Percentiles rank a stretch among this genome's conserved stretches.
Conservation (phyloP, 2,888 invertebrate species). For the Lottia scabra region DNA sequence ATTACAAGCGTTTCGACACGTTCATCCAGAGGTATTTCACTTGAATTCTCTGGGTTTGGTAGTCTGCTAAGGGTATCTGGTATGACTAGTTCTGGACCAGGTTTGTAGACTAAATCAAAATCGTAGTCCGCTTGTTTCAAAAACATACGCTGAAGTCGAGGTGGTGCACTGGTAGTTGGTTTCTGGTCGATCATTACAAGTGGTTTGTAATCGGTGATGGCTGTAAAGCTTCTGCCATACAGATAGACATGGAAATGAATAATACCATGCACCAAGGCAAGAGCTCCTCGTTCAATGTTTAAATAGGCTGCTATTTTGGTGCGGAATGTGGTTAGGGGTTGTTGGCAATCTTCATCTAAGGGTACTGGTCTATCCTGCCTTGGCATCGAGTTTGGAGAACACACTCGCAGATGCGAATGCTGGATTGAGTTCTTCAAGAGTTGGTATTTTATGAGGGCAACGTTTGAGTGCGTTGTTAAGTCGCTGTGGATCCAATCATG, state of each 20-base stretch:
- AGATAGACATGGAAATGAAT: constrained; percentile 24
- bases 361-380: constrained; percentile 31
- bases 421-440: constrained; percentile 33
- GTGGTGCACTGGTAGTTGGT: constrained; percentile 15
- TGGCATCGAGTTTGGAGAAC: constrained; percentile 34
- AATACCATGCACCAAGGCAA: constrained; percentile 25
- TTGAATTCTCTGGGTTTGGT: constrained; percentile 18
- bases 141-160: constrained; percentile 29
- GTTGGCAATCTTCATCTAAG: constrained; percentile 26
- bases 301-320: constrained; percentile 22
- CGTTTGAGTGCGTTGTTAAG: constrained; percentile 30
- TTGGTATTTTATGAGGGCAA: constrained; percentile 27
- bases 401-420: constrained; percentile 24
- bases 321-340: constrained; percentile 29
- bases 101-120: constrained; percentile 19
- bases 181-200: constrained; percentile 18
- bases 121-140: constrained; percentile 31
- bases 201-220: constrained; percentile 32
- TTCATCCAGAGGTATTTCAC: constrained; percentile 16
- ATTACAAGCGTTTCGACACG: constrained; percentile 16
- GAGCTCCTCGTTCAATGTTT: constrained; percentile 30
- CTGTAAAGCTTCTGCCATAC: constrained; percentile 14
- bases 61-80: constrained; percentile 30
- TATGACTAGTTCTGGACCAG: constrained; percentile 26
- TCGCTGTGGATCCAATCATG: constrained; percentile 28